A percentile compares a stretch with the other conserved stretches of the same genome.
phyloP scores from a whole-genome alignment of 2,888 invertebrate species.

The Pseudanteris insignis region DNA sequence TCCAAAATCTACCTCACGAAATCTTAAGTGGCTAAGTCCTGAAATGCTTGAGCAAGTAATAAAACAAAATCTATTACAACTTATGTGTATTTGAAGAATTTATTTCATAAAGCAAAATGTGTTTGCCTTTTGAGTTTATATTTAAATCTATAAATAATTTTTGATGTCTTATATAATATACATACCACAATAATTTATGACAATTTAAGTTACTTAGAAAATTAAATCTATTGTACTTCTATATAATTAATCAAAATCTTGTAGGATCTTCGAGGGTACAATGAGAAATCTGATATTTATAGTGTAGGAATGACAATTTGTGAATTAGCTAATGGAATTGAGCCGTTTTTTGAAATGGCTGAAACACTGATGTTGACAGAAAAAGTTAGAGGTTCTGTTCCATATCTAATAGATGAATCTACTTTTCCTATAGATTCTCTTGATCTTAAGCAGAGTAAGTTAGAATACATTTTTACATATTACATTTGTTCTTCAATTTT shows the following conservation, averaged over 20 bases:
- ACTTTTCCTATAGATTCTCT: conserved; percentile 72
- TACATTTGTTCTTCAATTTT: no score
- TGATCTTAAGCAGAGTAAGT: conserved; percentile 55
- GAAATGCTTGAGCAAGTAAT: conserved; percentile 86
- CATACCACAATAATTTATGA: no score
- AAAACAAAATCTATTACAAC: no score
- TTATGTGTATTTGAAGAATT: no score
- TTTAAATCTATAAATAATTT: no score
- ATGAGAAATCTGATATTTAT: conserved; percentile 90
- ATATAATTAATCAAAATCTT: no score
- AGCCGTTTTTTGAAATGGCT: conserved; percentile 85
- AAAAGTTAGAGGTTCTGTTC: conserved; percentile 82
- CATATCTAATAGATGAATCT: conserved; percentile 78
- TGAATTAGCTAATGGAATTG: conserved; percentile 88
- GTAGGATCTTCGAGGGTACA: conserved; percentile 85
- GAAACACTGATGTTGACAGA: conserved; percentile 92
- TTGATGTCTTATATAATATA: no score
- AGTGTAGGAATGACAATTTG: conserved; percentile 89
- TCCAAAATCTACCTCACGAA: conserved; percentile 75
- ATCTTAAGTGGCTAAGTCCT: conserved; percentile 91
- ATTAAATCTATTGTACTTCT: no score
- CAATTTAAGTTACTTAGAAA: not conserved
- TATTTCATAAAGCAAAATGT: no score
- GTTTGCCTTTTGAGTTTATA: no score
- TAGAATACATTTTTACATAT: not conserved